Evolutionary conservation across 2,113 vertebrate genomes (phyloP), one percentile per base, ranked within the genome.

Genomic region (Aegotheles bennettii): DNA sequence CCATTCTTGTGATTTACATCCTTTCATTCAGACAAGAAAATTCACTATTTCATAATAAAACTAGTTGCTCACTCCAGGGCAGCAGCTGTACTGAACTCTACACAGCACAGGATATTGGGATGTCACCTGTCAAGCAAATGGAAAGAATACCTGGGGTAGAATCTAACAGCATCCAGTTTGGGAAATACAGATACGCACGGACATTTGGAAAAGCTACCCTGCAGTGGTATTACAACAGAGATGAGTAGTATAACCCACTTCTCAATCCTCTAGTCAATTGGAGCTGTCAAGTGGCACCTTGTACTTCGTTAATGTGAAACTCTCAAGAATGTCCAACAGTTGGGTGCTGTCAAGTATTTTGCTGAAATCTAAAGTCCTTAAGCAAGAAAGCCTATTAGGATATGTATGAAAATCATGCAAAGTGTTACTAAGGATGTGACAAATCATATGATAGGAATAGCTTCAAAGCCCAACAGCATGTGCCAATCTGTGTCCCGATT

Each of bases 391-490:
- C 35, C 90, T 96, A 94, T 96, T 73, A 95, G 87, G 90, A 90
- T 89, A 77, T 71, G 85, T 93, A 94, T 90, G 81, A 94, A 94
- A 95, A 96, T 90, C 84, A 80, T 90, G 79, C 69, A 56, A 95
- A 96, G 80, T 53, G 38, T 65, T 87, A 70, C 73, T 90, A 92
- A 95, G 87, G 73, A 93, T 90, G 94, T 95, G 92, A 97, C 93
- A 97, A 97, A 95, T 95, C 88, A 60, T 64, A 48, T 3, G 47
- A 94, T 51, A 91, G 84, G 74, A 96, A 88, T 28, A 94, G 84
- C 89, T 96, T 96, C 87, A 95, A 97, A 97, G 92, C 76, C 82
- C 95, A 95, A 88, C 94, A 97, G 93, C 95, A 84, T 94, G 95
- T 95, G 84, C 93, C 96, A 97, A 63, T 90, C 90, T 94, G 84